Conservation (phyloP, 1,140 invertebrate species). For the Latrodectus geometricus region DNA sequence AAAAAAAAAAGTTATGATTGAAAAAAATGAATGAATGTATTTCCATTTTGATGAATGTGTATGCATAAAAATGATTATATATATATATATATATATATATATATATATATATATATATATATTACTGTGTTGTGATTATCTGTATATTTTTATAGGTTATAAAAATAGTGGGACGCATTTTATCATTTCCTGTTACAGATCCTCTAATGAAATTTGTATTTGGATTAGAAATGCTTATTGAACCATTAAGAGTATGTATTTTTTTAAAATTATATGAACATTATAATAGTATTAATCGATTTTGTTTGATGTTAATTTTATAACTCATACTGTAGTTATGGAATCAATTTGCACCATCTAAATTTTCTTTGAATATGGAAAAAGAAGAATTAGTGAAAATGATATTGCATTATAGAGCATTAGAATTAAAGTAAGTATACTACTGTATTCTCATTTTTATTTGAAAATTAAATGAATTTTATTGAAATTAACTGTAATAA, state of each 20-base stretch:
- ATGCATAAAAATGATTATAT: no score
- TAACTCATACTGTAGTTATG: conserved; percentile 78
- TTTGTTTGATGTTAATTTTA: background rate
- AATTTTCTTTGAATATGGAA: conserved; percentile 82
- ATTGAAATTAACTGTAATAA: background rate
- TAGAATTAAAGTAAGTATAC: conserved; percentile 78
- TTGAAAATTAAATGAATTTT: background rate
- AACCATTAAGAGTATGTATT: conserved; percentile 73
- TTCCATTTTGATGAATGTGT: no score
- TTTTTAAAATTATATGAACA: background rate
- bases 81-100: no score
- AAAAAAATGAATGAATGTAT: no score
- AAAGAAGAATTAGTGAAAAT: conserved; percentile 80
- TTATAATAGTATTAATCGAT: background rate
- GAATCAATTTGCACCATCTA: conserved; percentile 89
- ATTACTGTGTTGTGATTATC: no score
- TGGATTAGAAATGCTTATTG: conserved; percentile 88
- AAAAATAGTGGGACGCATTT: conserved; percentile 80
- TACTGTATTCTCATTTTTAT: background rate
- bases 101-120: no score
- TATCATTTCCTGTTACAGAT: conserved; percentile 82
- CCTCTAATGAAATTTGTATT: conserved; percentile 89
- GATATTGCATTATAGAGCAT: conserved; percentile 90
- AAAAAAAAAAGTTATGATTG: no score
- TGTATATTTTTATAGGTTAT: conserved; percentile 72